phyloP scores from a whole-genome alignment of 2,888 invertebrate species.

The Eudasyphora cyanicolor region DNA sequence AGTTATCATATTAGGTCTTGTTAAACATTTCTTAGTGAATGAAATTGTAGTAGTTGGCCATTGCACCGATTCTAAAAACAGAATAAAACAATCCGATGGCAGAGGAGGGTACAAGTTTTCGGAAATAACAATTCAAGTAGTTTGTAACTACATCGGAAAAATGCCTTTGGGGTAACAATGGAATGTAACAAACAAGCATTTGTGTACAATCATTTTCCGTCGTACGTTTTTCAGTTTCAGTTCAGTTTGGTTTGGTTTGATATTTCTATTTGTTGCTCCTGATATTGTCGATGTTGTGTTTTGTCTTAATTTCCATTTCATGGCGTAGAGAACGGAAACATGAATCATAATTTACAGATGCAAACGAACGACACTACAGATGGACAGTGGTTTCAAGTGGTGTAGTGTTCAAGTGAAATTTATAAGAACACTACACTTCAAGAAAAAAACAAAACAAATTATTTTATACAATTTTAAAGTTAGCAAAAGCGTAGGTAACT shows the following conservation, averaged over 20 bases:
- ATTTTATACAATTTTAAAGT: too few relatives aligned
- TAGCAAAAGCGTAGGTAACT: too few relatives aligned
- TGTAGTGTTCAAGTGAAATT: too few relatives aligned
- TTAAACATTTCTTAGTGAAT: neutral
- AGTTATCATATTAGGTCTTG: neutral
- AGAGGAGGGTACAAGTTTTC: neutral
- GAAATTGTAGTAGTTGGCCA: neutral
- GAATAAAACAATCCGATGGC: neutral
- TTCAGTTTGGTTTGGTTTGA: neutral
- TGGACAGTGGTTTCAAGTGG: neutral
- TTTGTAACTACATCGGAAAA: neutral
- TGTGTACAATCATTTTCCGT: neutral
- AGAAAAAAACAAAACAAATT: too few relatives aligned
- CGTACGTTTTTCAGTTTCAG: neutral
- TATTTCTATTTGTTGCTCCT: neutral
- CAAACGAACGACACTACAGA: neutral
- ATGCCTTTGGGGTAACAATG: neutral
- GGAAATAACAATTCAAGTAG: constrained; percentile 1
- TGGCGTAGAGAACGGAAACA: neutral
- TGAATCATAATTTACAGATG: constrained; percentile 30
- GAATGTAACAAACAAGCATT: neutral
- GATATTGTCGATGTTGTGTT: constrained; percentile 7
- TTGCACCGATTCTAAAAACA: neutral
- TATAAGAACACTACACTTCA: too few relatives aligned
- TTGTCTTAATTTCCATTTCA: constrained; percentile 30